Conservation (phyloP, 2,113 vertebrate species). For the Martes martes region DNA sequence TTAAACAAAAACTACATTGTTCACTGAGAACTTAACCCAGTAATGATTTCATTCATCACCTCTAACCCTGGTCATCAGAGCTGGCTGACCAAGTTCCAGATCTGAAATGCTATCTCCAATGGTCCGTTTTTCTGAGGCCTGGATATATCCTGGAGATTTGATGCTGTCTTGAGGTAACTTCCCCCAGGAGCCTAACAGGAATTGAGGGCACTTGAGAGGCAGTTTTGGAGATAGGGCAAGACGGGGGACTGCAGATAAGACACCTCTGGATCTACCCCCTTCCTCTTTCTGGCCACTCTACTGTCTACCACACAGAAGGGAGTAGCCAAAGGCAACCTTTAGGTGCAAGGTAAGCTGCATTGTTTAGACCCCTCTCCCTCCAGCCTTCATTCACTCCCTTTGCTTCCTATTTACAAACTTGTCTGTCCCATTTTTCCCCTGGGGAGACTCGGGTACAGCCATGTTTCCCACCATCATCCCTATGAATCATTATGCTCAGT, state of each 20-base stretch:
- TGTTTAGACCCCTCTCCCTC: not conserved
- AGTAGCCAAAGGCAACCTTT: not conserved
- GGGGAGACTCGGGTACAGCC: not conserved
- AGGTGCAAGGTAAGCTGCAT: not conserved
- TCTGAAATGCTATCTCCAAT: not conserved
- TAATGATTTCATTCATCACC: not conserved
- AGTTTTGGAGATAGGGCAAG: not conserved
- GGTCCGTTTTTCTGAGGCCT: not conserved
- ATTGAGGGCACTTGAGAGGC: not conserved
- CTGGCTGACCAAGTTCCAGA: not conserved
- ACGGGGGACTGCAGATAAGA: not conserved
- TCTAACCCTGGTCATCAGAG: not conserved
- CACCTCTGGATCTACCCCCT: not conserved
- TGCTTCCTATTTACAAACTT: not conserved
- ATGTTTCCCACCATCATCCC: not conserved
- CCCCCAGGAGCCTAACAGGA: not conserved
- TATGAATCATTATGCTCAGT: not conserved
- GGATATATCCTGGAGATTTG: not conserved
- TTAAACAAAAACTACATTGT: constrained; percentile 8
- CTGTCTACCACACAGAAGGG: not conserved
- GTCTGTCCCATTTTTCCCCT: not conserved
- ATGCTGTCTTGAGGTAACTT: not conserved
- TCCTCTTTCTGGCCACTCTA: not conserved
- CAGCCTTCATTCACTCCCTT: not conserved
- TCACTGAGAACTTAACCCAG: not conserved